A percentile compares a stretch with the other conserved stretches of the same genome.
Conservation (phyloP, 1,140 invertebrate species). For the Drosophila busckii region DNA sequence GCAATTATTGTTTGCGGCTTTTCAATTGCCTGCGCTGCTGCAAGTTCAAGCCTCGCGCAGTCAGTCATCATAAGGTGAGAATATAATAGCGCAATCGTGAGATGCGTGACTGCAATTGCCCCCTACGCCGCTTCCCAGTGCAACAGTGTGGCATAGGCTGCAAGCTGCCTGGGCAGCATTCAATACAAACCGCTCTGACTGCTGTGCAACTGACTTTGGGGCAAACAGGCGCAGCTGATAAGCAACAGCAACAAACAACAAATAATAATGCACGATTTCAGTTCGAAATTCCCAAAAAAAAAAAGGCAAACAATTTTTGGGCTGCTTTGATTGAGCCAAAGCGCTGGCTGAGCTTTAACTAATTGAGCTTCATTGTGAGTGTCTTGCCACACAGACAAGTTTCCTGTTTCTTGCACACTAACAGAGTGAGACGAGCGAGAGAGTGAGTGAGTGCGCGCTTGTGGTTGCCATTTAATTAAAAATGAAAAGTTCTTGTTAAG, state of each 20-base stretch:
- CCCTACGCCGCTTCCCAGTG: too few species aligned
- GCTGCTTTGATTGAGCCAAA: slow-evolving; percentile 61
- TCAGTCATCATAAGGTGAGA: slow-evolving; percentile 77
- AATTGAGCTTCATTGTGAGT: slow-evolving; percentile 66
- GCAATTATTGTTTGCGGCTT: slow-evolving; percentile 76
- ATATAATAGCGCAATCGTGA: slow-evolving; percentile 75
- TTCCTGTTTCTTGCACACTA: slow-evolving; percentile 24
- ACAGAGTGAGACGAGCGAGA: background rate
- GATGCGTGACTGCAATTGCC: slow-evolving; percentile 76
- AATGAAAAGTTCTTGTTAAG: slow-evolving; percentile 69
- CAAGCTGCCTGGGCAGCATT: too few species aligned
- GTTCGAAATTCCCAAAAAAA: too few species aligned
- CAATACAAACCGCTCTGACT: too few species aligned
- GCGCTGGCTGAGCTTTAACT: slow-evolving; percentile 56
- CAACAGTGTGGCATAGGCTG: too few species aligned
- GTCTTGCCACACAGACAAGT: slow-evolving; percentile 32
- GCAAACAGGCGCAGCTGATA: slow-evolving; percentile 50
- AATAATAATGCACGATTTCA: slow-evolving; percentile 75
- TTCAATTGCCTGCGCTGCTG: slow-evolving; percentile 58
- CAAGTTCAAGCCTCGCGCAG: slow-evolving; percentile 27
- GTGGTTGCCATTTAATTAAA: slow-evolving; percentile 67
- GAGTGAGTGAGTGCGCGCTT: slow-evolving; percentile 5
- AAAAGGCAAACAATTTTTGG: slow-evolving; percentile 8
- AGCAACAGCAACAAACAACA: slow-evolving; percentile 73
- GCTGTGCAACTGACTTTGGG: slow-evolving; percentile 36